Conservation (phyloP, 2,888 invertebrate genomes). For the Strigamia crassipes region DNA sequence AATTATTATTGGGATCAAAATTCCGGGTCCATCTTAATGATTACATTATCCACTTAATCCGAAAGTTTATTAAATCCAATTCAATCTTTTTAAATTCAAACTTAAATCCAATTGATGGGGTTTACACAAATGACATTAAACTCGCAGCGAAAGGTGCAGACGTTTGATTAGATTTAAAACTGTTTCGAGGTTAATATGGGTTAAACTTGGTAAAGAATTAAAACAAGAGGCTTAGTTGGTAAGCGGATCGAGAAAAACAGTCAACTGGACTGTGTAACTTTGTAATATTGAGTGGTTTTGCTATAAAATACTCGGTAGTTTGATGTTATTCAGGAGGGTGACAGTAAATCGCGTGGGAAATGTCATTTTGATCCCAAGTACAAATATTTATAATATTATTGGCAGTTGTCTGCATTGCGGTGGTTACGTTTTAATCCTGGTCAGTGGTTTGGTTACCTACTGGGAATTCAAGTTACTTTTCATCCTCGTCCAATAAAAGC, state of each 20-base stretch:
- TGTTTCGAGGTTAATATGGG: background rate
- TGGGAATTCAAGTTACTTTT: no score
- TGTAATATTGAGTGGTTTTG: background rate
- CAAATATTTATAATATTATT: no score
- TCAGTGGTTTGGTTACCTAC: no score
- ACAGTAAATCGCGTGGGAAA: no score
- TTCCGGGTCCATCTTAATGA: background rate
- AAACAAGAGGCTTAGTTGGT: background rate
- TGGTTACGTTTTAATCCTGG: no score
- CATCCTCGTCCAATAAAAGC: no score
- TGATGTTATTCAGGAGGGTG: no score
- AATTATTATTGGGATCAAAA: no score
- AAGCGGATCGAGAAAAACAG: background rate
- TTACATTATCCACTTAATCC: background rate
- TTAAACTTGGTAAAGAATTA: background rate
- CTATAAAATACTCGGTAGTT: no score
- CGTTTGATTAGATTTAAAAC: background rate
- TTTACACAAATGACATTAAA: background rate
- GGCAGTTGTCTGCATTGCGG: no score
- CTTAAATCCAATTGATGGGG: background rate
- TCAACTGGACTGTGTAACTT: background rate
- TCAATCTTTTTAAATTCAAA: background rate
- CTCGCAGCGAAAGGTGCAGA: background rate
- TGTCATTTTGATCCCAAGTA: no score
- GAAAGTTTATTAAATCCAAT: background rate